Evolutionary conservation across 2,113 vertebrate genomes (phyloP).

Genomic region (Physeter macrocephalus): DNA sequence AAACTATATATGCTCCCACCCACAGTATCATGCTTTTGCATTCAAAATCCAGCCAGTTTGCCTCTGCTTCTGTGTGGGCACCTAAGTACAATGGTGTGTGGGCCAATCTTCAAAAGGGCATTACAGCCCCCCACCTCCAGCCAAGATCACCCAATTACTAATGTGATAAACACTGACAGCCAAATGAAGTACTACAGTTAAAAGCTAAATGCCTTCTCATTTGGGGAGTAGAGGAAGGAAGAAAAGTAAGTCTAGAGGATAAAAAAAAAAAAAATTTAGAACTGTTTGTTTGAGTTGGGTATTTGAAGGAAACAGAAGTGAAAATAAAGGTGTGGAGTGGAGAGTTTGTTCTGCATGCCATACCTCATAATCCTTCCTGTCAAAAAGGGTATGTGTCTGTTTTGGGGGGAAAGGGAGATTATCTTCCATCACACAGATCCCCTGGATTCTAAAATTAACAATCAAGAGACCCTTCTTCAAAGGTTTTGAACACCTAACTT

Average conservation of each 20-base stretch:
- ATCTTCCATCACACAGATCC: background rate
- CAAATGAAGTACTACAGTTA: background rate
- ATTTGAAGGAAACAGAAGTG: background rate
- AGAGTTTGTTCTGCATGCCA: background rate
- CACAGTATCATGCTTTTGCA: background rate
- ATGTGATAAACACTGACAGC: constrained; percentile 21
- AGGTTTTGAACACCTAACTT: background rate
- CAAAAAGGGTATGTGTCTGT: background rate
- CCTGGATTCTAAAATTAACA: background rate
- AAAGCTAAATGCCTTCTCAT: background rate
- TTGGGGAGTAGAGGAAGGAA: background rate
- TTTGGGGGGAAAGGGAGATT: background rate
- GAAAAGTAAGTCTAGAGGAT: background rate
- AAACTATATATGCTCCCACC: background rate
- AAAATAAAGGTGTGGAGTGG: background rate
- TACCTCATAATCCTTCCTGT: background rate
- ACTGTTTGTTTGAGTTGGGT: background rate
- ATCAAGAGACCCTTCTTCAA: background rate
- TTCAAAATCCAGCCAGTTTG: constrained; percentile 20
- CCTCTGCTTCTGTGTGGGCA: constrained; percentile 25
- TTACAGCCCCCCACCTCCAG: constrained; percentile 48
- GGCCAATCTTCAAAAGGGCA: constrained; percentile 53
- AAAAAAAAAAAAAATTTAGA: background rate
- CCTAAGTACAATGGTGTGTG: constrained; percentile 26
- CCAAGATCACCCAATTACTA: constrained; percentile 29